Conservation (phyloP, 2,113 vertebrate genomes). For the Oreamnos americanus region DNA sequence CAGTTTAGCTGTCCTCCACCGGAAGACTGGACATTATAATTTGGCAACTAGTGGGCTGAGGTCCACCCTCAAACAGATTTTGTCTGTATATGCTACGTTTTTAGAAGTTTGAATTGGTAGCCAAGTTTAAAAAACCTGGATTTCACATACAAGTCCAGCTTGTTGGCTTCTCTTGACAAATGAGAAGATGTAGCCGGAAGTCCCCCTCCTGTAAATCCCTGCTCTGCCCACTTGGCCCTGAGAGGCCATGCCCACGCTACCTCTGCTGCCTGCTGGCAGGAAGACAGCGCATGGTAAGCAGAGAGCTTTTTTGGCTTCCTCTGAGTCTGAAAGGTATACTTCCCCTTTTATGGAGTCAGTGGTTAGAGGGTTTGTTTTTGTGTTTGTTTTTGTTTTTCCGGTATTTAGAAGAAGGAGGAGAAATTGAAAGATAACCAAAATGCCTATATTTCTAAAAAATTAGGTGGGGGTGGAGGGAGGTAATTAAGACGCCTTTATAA, state of each 20-base stretch:
- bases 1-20: neutral
- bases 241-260: neutral
- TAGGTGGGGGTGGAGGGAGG: neutral
- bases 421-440: neutral
- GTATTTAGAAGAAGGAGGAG: neutral
- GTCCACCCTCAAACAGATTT: neutral
- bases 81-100: neutral
- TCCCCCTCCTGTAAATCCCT: neutral
- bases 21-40: neutral
- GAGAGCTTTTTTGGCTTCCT: neutral
- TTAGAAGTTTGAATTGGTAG: constrained; percentile 3
- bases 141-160: neutral
- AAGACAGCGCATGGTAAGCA: neutral
- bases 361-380: neutral
- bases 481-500: neutral
- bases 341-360: neutral
- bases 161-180: neutral
- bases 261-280: neutral
- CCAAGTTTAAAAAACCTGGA: neutral
- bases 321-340: neutral
- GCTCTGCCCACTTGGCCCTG: neutral
- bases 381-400: neutral
- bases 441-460: neutral
- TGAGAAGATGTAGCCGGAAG: neutral
- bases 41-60: neutral